Conservation (phyloP, 2,113 vertebrate genomes). For the Asarcornis scutulata region DNA sequence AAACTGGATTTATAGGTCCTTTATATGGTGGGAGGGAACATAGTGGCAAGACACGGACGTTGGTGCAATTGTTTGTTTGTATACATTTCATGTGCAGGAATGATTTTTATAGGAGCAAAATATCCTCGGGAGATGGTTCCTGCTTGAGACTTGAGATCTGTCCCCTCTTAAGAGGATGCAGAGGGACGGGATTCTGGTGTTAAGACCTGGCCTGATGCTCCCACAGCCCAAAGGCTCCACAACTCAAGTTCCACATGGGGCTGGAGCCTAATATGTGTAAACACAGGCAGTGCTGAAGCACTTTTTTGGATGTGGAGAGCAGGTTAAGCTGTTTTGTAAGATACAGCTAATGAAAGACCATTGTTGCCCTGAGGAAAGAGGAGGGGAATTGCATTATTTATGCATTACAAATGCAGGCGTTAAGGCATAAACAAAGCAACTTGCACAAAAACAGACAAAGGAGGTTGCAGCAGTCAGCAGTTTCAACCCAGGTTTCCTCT, state of each 20-base stretch:
- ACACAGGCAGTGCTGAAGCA: neutral
- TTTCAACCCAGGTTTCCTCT: conserved; percentile 45
- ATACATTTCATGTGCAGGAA: neutral
- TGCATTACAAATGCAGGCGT: neutral
- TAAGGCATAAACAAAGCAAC: conserved; percentile 45
- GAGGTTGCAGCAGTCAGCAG: conserved; percentile 22
- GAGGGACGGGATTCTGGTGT: neutral
- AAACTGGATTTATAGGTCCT: neutral
- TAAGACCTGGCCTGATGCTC: neutral
- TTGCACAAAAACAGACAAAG: conserved; percentile 44
- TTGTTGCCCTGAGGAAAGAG: neutral
- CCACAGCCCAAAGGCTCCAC: neutral
- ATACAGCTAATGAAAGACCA: neutral
- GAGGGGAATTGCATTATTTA: conserved; percentile 26
- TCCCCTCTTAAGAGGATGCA: neutral
- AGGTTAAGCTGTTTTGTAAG: conserved; percentile 47
- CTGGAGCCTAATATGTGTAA: neutral
- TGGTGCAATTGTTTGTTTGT: neutral
- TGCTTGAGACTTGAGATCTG: neutral
- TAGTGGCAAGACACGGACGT: neutral
- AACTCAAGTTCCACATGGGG: neutral
- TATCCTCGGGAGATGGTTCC: neutral
- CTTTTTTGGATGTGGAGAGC: neutral
- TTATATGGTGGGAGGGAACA: neutral
- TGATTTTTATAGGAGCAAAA: neutral